Evolutionary conservation across 2,888 invertebrate genomes (phyloP).

Genomic region (Cosmia trapezina): DNA sequence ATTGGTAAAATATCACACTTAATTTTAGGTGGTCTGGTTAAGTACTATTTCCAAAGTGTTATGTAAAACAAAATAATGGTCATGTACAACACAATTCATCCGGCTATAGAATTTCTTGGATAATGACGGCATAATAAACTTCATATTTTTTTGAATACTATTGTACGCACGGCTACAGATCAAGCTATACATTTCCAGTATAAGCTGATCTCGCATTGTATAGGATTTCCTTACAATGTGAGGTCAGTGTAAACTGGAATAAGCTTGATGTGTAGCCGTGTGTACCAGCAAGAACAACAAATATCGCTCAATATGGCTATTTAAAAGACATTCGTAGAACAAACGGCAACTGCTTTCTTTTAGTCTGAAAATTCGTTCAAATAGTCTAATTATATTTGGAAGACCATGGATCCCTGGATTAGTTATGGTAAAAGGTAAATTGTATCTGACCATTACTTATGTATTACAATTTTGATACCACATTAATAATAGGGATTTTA

Average conservation of each 20-base stretch:
- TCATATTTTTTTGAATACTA: conserved; percentile 27
- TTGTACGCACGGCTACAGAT: no score
- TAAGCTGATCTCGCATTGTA: no score
- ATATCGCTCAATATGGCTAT: conserved; percentile 28
- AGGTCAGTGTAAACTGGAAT: no score
- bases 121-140: conserved; percentile 20
- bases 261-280: no score
- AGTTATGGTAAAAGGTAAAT: conserved; percentile 65
- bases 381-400: conserved; percentile 77
- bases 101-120: conserved; percentile 21
- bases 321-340: conserved; percentile 27
- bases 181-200: no score
- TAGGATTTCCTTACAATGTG: no score
- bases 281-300: conserved; percentile 36
- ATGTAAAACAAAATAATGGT: conserved; percentile 82
- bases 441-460: conserved; percentile 82
- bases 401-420: conserved; percentile 77
- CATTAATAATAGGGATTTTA: conserved; percentile 77
- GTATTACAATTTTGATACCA: conserved; percentile 77
- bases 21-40: conserved; percentile 86
- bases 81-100: conserved; percentile 71
- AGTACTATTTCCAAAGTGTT: conserved; percentile 81
- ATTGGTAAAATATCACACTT: conserved; percentile 86
- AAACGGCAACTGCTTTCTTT: conserved; percentile 34
- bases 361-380: conserved; percentile 62